Base-by-base conservation (phyloP, 2,113 vertebrate species). In the Notothenia coriiceps region DNA sequence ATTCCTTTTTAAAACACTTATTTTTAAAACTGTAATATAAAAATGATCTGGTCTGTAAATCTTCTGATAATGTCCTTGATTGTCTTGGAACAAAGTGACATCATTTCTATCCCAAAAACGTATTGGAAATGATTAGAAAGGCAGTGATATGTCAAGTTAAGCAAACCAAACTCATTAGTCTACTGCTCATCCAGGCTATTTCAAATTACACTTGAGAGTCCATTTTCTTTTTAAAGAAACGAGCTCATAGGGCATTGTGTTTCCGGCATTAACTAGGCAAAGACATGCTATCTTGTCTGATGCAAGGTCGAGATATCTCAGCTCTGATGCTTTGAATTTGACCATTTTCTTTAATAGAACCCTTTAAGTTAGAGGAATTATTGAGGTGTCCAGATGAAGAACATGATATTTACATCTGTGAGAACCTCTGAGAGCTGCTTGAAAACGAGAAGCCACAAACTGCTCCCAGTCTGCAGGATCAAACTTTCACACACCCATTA, bases 401-500 rank as follows among this genome's bases (percentile, higher is more conserved):
- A 40, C 35, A 20, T 40, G 18, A 40, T 7, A 46, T 20, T 7
- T 61, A 20, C 43, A 4, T 56, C 14, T 44, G 22, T 77, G 20
- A 57, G 56, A 74, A 59, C 0, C 54, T 68, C 15, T 63, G 47
- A 70, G n/a, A 68, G 49, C 18, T 63, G 54, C 79, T 64, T 67
- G 18, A 61, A 62, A 49, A 49, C 11, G 9, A 57, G 50, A 66
- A 59, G 70, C 44, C 25, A 40, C 61, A 66, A 81, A 55, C 71
- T 25, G 33, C 68, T 69, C 71, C 71, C 67, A 70, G 80, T 78
- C 74, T 80, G 6, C 20, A 64, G 60, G 50, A 68, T 51, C 17
- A 78, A 44, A 68, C 73, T 77, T 76, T 87, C 77, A 76, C 86
- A 90, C 77, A 70, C 66, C 74, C 83, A 67, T 74, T 56, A 66